Percentiles rank a stretch among this genome's conserved stretches.
phyloP scores from a whole-genome alignment of 2,888 invertebrate species.

The Megaustenia siamemsis region DNA sequence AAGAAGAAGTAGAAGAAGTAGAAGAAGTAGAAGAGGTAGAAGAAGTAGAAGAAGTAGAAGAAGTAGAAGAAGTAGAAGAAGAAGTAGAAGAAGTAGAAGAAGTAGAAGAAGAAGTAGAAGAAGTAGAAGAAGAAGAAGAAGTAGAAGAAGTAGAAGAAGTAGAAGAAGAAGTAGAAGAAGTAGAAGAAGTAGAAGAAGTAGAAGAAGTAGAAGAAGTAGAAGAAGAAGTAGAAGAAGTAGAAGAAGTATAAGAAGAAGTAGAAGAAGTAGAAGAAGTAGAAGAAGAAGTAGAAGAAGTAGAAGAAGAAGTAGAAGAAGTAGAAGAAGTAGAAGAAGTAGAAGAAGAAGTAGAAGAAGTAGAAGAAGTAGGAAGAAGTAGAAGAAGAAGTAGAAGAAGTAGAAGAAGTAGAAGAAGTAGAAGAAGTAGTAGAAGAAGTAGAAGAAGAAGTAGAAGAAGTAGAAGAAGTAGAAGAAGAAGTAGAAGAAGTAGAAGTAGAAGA shows the following conservation, averaged over 20 bases:
- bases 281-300: slow-evolving; percentile 1
- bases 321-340: slow-evolving; percentile 1
- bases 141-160: slow-evolving; percentile 10
- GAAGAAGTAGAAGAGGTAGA: too few species aligned
- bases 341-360: neutral
- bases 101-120: slow-evolving; percentile 27
- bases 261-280: neutral
- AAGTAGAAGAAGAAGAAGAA: neutral
- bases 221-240: too few species aligned
- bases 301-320: slow-evolving; percentile 1
- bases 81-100: slow-evolving; percentile 30
- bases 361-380: too few species aligned
- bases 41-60: slow-evolving; percentile 12
- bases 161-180: neutral
- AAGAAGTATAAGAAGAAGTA: too few species aligned
- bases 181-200: neutral
- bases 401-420: slow-evolving; percentile 1
- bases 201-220: neutral
- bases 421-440: neutral
- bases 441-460: slow-evolving; percentile 1
- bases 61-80: slow-evolving; percentile 35
- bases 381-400: slow-evolving; percentile 1
- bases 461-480: slow-evolving; percentile 1
- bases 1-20: neutral
- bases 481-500: neutral